These are phyloP conservation scores for Arnoldichthys spilopterus DNA, from an alignment of 2,797 vertebrate genomes.

Conservation along the genomic window DNA sequence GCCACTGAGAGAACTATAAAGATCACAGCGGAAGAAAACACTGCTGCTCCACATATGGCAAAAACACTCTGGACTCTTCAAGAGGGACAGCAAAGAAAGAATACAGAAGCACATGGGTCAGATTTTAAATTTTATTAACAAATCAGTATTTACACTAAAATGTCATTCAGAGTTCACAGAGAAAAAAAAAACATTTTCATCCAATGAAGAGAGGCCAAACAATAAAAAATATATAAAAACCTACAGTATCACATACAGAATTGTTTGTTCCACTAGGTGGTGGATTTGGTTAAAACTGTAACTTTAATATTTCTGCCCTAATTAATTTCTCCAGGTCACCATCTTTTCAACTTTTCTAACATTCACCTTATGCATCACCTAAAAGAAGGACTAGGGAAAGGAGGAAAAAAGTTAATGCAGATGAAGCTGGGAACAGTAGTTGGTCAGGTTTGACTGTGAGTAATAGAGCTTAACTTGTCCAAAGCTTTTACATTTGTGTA, in stretches of 20 bases:
- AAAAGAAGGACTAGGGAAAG: background rate
- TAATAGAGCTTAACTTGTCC: background rate
- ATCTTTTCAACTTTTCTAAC: background rate
- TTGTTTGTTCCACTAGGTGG: background rate
- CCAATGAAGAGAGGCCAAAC: background rate
- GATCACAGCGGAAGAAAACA: conserved; percentile 66
- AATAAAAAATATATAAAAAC: conserved; percentile 25
- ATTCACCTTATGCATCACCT: background rate
- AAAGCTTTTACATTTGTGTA: background rate
- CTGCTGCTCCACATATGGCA: conserved; percentile 46
- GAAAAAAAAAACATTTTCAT: conserved; percentile 18
- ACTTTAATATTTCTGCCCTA: background rate
- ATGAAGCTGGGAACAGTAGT: no score
- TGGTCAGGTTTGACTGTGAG: background rate
- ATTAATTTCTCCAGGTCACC: background rate
- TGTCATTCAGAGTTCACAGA: conserved; percentile 30
- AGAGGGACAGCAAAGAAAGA: background rate
- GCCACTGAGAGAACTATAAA: conserved; percentile 71
- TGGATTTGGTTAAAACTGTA: conserved; percentile 13
- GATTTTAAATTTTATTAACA: conserved; percentile 50
- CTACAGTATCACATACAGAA: background rate
- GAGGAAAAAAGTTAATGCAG: background rate
- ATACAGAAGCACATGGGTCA: background rate
- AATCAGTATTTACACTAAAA: conserved; percentile 47
- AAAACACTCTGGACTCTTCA: background rate